Evolutionary conservation across 1,140 invertebrate genomes (phyloP), one percentile per base, ranked within the genome.

Genomic region (Oryzaephilus surinamensis): DNA sequence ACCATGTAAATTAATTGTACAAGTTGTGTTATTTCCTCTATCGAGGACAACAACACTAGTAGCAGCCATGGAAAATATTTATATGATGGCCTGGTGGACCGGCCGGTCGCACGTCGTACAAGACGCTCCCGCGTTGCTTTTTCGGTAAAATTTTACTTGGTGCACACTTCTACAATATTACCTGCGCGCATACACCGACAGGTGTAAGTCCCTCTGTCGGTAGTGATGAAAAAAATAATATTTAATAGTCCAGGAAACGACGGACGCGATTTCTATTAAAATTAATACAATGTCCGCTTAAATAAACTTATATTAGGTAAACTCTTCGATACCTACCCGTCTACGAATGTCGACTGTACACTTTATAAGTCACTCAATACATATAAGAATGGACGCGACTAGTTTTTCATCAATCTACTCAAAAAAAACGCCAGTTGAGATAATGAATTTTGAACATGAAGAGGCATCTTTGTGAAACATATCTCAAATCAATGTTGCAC

Each of bases 1-100:
- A 89, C 85, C 84, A 70, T 91, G 87, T 70, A 91, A 75, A 74
- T 92, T 91, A 64, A 92, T 86, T 56, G 87, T 91, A 70, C 86
- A 90, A 61, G 88, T 91, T 64, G 88, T 92, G 72, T 92, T 92
- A 70, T 92, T 92, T 64, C 87, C 87, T 65, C 88, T 79, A 70
- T 92, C 87, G 58, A 92, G 76, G 58, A 90, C 83, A 61, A 91
- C 85, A 67, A 91, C 87, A 75, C 84, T 88, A 51, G 86, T 90
- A 71, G 84, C 80, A 55, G 79, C 83, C 79, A 70, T 73, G 35
- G 32, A 41, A 19, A 32, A 34, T 10, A 24, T 32, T 33, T 43
- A 29, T 43, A 32, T 32, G 13, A 24, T 17, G 35, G 46, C 46
- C 41, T 31, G 38, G 43, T 31, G 24, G 24, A 40, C 46, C 45